A percentile compares a stretch with the other conserved stretches of the same genome.
Conservation (phyloP, 2,113 vertebrate genomes). For the Sminthopsis crassicaudata region DNA sequence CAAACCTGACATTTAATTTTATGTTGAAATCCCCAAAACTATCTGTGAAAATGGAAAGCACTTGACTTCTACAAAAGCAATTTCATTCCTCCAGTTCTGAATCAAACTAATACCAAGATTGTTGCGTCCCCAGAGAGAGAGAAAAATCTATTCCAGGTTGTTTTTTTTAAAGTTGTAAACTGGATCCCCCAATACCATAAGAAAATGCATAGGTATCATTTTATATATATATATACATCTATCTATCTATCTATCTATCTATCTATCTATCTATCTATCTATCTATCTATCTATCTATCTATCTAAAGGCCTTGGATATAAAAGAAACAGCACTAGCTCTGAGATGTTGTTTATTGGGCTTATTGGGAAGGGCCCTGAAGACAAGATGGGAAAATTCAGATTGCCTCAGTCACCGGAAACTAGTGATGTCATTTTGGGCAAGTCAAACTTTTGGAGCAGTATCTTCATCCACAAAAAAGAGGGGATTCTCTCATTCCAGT, state of each 20-base stretch:
- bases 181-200: not conserved
- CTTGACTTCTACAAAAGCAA: not conserved
- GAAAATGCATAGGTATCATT: not conserved
- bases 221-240: not conserved
- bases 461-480: not conserved
- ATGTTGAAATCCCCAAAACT: conserved; percentile 5
- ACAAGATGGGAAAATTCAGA: not conserved
- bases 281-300: no score
- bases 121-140: not conserved
- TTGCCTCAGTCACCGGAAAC: not conserved
- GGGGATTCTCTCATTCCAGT: not conserved
- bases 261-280: no score
- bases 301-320: not conserved
- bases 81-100: conserved; percentile 8
- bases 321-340: not conserved
- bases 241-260: no score
- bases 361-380: not conserved
- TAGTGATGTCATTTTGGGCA: not conserved
- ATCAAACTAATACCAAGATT: not conserved
- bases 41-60: not conserved
- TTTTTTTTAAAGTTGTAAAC: not conserved
- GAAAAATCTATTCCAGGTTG: not conserved
- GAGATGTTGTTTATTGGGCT: not conserved
- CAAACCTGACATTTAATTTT: not conserved
- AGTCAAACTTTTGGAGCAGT: not conserved